A percentile compares a stretch with the other conserved stretches of the same genome.
phyloP scores from a whole-genome alignment of 30 jellyfish, hydroid and myxozoan species.

The Mastigias papua region DNA sequence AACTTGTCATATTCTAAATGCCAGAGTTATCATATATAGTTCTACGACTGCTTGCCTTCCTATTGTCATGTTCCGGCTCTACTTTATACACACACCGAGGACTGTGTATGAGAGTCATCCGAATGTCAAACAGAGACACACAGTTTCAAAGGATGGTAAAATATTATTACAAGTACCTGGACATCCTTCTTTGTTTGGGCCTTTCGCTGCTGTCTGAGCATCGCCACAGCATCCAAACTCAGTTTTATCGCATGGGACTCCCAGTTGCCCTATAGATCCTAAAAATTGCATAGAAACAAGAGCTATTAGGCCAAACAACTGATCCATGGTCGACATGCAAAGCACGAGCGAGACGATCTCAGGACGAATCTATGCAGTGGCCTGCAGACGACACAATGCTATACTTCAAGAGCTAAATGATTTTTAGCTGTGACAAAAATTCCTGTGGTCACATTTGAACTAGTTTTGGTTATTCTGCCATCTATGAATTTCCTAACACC shows the following conservation, averaged over 20 bases:
- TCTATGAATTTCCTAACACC: neutral
- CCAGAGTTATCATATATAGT: too few species aligned
- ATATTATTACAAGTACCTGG: conserved; percentile 66
- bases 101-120: neutral
- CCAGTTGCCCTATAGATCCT: conserved; percentile 19
- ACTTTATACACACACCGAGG: neutral
- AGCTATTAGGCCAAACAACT: neutral
- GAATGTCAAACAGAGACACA: neutral
- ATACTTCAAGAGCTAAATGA: neutral
- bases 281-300: neutral
- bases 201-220: conserved; percentile 62
- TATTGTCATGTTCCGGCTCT: too few species aligned
- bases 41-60: too few species aligned
- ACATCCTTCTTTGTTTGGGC: conserved; percentile 78
- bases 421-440: conserved; percentile 3
- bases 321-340: neutral
- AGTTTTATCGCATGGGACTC: conserved; percentile 27
- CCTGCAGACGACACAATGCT: neutral
- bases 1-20: too few species aligned
- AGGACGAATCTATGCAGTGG: neutral
- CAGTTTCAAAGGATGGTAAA: conserved; percentile 4
- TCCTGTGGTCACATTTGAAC: conserved; percentile 3
- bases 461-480: neutral
- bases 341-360: neutral
- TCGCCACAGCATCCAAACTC: conserved; percentile 79